Conservation (phyloP, 2,113 vertebrate species). For the Prunella fulvescens region DNA sequence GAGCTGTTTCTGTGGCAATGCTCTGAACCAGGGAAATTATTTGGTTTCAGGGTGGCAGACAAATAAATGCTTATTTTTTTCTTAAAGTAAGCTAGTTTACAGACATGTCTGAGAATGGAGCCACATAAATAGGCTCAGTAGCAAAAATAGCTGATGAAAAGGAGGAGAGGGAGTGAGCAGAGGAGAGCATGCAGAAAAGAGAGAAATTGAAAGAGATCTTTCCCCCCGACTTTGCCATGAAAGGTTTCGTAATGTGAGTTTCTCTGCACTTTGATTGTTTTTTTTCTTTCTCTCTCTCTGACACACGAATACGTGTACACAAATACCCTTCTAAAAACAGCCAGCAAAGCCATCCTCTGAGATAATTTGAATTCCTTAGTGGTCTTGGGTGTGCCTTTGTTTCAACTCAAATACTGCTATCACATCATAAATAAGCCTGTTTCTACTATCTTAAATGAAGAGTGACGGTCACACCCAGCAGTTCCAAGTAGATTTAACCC, state of each 20-base stretch:
- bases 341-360: not conserved
- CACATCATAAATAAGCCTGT: constrained; percentile 43
- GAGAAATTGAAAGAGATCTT: not conserved
- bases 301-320: not conserved
- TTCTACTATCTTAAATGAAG: constrained; percentile 56
- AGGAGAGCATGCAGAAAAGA: not conserved
- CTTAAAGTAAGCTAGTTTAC: not conserved
- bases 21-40: not conserved
- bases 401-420: constrained; percentile 5
- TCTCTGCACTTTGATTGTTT: not conserved
- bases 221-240: not conserved
- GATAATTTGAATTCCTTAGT: constrained; percentile 16
- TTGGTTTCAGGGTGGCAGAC: not conserved
- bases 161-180: fast-evolving
- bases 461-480: constrained; percentile 52
- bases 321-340: not conserved
- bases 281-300: not conserved
- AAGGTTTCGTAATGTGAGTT: not conserved
- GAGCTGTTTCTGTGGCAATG: not conserved
- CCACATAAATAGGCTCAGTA: not conserved
- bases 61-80: not conserved
- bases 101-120: not conserved
- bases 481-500: constrained; percentile 33
- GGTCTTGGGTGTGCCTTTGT: constrained; percentile 43
- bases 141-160: not conserved